Base-by-base conservation (phyloP, 1,140 invertebrate genomes). In the Hestina assimilis region DNA sequence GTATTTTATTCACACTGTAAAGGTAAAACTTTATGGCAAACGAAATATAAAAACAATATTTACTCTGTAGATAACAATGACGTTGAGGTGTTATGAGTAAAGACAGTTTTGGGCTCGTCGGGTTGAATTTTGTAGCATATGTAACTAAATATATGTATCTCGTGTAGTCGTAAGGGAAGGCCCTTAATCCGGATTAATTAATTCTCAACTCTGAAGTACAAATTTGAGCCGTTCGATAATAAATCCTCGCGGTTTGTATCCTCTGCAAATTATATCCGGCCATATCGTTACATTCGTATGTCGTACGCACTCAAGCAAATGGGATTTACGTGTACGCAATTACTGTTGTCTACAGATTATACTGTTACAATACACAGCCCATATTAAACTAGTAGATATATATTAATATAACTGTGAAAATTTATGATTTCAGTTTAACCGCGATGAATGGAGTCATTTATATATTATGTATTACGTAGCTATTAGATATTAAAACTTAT, bases 231-330 rank as follows among this genome's bases (percentile, higher is more conserved):
- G 61, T 59, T 53, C 56, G 43, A 63, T 63, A 63, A 51, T 63
- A 63, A 63, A 63, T 63, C 61, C 61, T 47, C 53, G 61, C 48
- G 61, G 61, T 63, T 63, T 63, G 56, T 59, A 63, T 54, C 51
- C 56, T 51, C 38, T 24, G 52, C 56, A 43, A 63, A 59, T 51
- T 55, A 41, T 63, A 59, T 46, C 45, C 51, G 38, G 48, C 26
- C 46, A 47, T 63, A 58, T 41, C 15, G 35, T 41, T 26, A 52
- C 48, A 45, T 52, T 59, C 56, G 47, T 59, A 59, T 47, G 57
- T 59, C 43, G 43, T 35, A 59, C 41, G 48, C 48, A 59, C 50
- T 45, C 48, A 51, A 47, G 57, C 50, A 59, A 59, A 59, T 59
- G 53, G 57, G 57, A 59, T 59, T 59, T 59, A 46, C 57, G 57